These are phyloP conservation scores for Aselliscus stoliczkanus DNA, from an alignment of 2,797 vertebrate species.

Conservation along the genomic window DNA sequence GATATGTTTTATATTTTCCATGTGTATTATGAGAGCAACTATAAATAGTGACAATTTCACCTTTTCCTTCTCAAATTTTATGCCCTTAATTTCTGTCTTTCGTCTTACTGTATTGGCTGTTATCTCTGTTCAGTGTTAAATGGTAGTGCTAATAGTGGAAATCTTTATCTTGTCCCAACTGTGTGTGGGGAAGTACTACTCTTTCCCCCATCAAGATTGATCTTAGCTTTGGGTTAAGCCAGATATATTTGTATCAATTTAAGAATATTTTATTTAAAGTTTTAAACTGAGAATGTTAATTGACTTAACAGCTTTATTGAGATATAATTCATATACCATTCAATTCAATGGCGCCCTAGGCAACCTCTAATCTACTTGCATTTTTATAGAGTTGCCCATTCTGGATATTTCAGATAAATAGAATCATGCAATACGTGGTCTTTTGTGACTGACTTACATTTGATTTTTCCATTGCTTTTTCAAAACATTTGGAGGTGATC, in stretches of 20 bases:
- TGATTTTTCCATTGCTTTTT: neutral
- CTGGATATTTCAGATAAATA: neutral
- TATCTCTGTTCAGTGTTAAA: neutral
- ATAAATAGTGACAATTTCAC: neutral
- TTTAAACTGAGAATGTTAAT: neutral
- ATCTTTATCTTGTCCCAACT: neutral
- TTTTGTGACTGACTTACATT: neutral
- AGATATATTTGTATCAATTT: neutral
- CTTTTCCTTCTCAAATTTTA: neutral
- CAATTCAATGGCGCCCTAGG: neutral
- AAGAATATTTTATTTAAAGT: neutral
- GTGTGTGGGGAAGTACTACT: neutral
- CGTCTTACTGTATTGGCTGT: neutral
- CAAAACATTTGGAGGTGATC: neutral
- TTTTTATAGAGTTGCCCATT: neutral
- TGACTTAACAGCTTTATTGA: neutral
- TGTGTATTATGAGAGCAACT: neutral
- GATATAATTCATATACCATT: neutral
- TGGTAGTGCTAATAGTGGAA: neutral
- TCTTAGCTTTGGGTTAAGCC: neutral
- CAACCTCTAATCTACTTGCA: neutral
- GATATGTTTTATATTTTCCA: neutral
- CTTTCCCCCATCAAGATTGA: neutral
- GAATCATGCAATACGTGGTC: neutral
- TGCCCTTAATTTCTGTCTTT: neutral